Conservation (phyloP, 2,113 vertebrate genomes). For the Ailuropoda melanoleuca region DNA sequence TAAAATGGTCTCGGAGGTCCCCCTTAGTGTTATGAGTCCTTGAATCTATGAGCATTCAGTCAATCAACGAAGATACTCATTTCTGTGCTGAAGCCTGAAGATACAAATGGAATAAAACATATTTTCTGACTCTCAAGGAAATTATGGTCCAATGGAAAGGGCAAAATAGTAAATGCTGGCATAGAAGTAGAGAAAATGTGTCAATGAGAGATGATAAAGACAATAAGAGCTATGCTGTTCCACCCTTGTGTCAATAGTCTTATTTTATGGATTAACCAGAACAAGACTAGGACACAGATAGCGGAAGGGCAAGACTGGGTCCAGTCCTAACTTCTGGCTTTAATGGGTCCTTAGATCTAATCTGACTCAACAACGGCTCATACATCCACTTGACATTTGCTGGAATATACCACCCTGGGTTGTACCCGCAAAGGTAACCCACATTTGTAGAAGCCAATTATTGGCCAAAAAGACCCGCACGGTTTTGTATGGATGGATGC, state of each 20-base stretch:
- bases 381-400: neutral
- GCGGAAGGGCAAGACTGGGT: neutral
- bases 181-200: neutral
- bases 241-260: neutral
- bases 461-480: constrained; percentile 10
- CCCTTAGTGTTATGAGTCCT: neutral
- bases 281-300: neutral
- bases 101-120: neutral
- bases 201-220: neutral
- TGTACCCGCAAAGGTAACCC: neutral
- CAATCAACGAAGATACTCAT: neutral
- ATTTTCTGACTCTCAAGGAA: neutral
- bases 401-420: neutral
- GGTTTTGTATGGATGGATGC: neutral
- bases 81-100: neutral
- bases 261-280: neutral
- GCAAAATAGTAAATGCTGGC: neutral
- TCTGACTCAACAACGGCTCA: neutral
- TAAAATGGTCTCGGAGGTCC: neutral
- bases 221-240: neutral
- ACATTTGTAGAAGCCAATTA: constrained; percentile 27
- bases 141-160: neutral
- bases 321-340: neutral
- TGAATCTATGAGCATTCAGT: neutral
- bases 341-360: neutral